Conservation (phyloP, 2,113 vertebrate species). For the Etia nguti region DNA sequence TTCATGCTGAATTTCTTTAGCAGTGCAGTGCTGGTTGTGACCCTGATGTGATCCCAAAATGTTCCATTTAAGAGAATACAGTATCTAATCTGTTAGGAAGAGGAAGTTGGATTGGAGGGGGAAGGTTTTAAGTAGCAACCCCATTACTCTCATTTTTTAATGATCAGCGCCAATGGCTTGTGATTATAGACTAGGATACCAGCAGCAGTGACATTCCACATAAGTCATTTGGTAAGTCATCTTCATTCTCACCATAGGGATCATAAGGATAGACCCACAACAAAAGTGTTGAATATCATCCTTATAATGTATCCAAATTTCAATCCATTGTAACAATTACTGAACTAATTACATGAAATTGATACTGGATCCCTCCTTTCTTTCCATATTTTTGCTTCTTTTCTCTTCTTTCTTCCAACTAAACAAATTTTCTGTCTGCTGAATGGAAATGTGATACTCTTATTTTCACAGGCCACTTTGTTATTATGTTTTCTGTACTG, state of each 20-base stretch:
- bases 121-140: not conserved
- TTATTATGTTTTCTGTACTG: not conserved
- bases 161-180: not conserved
- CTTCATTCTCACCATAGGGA: not conserved
- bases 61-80: not conserved
- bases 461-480: not conserved
- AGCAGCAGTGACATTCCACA: not conserved
- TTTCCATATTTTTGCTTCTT: not conserved
- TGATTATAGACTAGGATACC: not conserved
- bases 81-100: not conserved
- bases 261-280: not conserved
- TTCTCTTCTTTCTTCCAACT: not conserved
- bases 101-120: not conserved
- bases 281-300: not conserved
- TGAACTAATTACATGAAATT: not conserved
- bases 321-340: not conserved
- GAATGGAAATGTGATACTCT: not conserved
- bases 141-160: not conserved
- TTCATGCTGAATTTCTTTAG: not conserved
- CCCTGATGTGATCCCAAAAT: not conserved
- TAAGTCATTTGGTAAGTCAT: not conserved
- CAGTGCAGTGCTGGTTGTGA: not conserved
- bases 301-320: not conserved
- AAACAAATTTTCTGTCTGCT: not conserved
- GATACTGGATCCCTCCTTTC: not conserved